Conservation (phyloP, 35 echinoderm and acorn worm species). For the Lytechinus pictus region DNA sequence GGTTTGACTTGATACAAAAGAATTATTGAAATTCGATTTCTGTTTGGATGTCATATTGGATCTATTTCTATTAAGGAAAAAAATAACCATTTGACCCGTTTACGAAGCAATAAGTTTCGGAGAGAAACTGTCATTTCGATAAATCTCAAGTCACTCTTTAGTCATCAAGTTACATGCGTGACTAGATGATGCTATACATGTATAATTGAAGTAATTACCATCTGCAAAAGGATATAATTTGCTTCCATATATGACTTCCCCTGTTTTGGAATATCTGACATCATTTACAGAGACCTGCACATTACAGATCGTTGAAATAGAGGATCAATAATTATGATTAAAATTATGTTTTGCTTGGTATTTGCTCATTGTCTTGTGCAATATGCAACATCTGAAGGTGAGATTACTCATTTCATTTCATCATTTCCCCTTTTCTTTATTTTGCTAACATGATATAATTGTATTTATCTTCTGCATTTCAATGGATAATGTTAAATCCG, state of each 20-base stretch:
- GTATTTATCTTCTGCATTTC: background rate
- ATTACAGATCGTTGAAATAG: background rate
- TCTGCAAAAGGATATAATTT: background rate
- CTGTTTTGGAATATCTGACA: background rate
- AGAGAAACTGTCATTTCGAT: background rate
- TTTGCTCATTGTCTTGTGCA: background rate
- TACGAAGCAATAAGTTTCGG: background rate
- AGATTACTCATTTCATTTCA: background rate
- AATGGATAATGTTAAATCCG: no score
- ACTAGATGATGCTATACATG: no score
- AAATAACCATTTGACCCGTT: background rate
- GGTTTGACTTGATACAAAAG: background rate
- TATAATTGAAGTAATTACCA: no score
- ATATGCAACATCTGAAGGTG: background rate
- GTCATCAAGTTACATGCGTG: background rate
- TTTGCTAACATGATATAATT: background rate
- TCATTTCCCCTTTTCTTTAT: background rate
- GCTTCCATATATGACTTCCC: background rate
- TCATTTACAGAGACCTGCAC: background rate
- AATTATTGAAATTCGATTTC: background rate
- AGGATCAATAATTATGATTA: background rate
- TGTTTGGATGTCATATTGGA: background rate
- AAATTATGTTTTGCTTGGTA: background rate
- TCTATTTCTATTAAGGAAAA: background rate
- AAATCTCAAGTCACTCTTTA: background rate